A percentile compares a stretch with the other conserved stretches of the same genome.
phyloP scores from a whole-genome alignment of 2,888 invertebrate genomes.

The Busseola fusca region DNA sequence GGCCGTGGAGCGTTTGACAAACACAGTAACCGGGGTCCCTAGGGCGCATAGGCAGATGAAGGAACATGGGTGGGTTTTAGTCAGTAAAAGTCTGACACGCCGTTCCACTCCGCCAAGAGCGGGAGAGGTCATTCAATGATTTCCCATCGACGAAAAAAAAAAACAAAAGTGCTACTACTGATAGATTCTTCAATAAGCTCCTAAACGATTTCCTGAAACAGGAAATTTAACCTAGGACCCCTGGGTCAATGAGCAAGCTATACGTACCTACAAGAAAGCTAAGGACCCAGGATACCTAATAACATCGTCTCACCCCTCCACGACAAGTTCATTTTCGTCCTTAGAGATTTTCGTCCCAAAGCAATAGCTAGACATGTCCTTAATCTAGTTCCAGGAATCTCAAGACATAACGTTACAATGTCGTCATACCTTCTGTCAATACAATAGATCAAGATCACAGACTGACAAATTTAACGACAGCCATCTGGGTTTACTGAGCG shows the following conservation, averaged over 20 bases:
- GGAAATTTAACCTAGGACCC: neutral
- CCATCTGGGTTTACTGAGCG: constrained; percentile 74
- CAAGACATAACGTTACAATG: constrained; percentile 17
- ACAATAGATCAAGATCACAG: constrained; percentile 62
- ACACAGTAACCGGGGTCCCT: no score
- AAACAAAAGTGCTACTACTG: no score
- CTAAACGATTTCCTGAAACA: neutral
- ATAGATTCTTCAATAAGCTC: neutral
- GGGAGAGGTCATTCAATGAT: no score
- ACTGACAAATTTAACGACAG: constrained; percentile 71
- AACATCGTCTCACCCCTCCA: neutral
- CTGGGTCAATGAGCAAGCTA: neutral
- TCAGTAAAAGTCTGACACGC: no score
- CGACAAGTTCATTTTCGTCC: no score
- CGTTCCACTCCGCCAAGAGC: no score
- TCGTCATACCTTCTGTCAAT: constrained; percentile 40
- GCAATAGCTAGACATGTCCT: neutral
- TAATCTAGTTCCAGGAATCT: neutral
- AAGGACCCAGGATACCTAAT: neutral
- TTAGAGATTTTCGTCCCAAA: neutral
- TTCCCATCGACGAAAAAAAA: no score
- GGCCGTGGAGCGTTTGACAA: no score
- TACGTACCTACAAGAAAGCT: neutral
- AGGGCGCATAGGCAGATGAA: no score
- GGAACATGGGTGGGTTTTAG: no score